Evolutionary conservation across 2,797 vertebrate genomes (phyloP), one percentile per base, ranked within the genome.

Genomic region (Oophaga sylvatica): DNA sequence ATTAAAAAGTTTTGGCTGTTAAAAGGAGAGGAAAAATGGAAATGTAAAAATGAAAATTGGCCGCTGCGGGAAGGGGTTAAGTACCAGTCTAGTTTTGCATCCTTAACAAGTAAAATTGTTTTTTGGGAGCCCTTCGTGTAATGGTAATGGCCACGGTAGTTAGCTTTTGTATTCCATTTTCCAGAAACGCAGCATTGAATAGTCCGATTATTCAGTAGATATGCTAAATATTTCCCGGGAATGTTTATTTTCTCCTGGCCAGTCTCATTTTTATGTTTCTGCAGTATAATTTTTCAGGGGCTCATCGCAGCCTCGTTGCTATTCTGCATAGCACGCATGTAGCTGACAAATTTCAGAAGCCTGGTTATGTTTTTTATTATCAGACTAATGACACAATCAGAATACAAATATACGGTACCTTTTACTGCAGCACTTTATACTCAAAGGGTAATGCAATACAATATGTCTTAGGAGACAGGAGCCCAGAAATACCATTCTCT

Each of bases 331-430:
- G 81, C 73, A n/a, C 81, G 45, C 29, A n/a, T 48, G 3, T 3
- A 22, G n/a, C 70, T 83, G 80, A 73, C 71, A 67, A 56, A 83
- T 79, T 70, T 87, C 62, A 71, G 56, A 84, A 62, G 63, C 82
- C 56, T 88, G 57, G 76, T 80, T 80, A 88, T 84, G 65, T 26
- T 77, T 83, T 88, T 85, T 88, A 85, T 85, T 81, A 81, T 85
- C 78, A 85, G 56, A 77, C 83, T 81, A 85, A 85, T 85, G 59
- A 85, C 83, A 88, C 67, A 80, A 88, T 81, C 57, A 84, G 83
- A 80, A 84, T 88, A 80, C 82, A 80, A 88, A 88, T 88, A 56
- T 57, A 26, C 26, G 26, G 26, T 26, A 85, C 63, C 77, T 63
- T 65, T 85, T 67, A 81, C 76, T 73, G 77, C 67, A n/a, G 57